Evolutionary conservation across 1,140 invertebrate genomes (phyloP), one percentile per base, ranked within the genome.

Genomic region (Drosophila burlai): DNA sequence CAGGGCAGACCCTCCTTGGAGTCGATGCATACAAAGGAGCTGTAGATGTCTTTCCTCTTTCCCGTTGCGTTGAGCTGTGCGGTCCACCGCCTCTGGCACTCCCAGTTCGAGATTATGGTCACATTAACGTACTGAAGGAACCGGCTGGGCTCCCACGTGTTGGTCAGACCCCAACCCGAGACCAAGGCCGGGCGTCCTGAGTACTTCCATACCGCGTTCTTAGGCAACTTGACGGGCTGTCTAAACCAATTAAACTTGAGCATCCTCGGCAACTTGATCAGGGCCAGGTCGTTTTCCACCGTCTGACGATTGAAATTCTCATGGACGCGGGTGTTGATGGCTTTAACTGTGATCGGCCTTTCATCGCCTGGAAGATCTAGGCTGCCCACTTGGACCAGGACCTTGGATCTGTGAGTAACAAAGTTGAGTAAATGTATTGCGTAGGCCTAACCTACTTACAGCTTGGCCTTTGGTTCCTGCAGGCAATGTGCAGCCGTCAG

Each of bases 401-500:
- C 58, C 21, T 69, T 50, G 0, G 42, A 10, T 0, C 83, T 86
- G 50, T 1, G 34, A 55, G 21, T 31, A 31, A 40, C 2, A 31
- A 16, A 29, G 8, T 7, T 26, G 1, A 36, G 10, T 24, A 2
- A 24, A 57, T 21, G 10, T 4, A 4, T 1, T 10, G 36, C 36
- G 4, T 5, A 13, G 11, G 1, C 5, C 36, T 38, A 11, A 6
- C 8, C 8, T 4, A 65, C 67, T 74, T 46, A 86, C 83, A 89
- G 58, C 6, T 45, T 43, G 1, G n/a, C 6, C 5, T 54, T 21
- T 0, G 71, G 64, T 3, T 80, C 64, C 40, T 73, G 52, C 10
- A 86, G 46, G 10, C 83, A 86, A 55, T 86, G 83, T 0, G 83
- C 83, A 6, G 83, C 84, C 18, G 83, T 89, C 0, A 86, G 46